Conservation (phyloP, 1,140 invertebrate species). For the Drosophila sproati region DNA sequence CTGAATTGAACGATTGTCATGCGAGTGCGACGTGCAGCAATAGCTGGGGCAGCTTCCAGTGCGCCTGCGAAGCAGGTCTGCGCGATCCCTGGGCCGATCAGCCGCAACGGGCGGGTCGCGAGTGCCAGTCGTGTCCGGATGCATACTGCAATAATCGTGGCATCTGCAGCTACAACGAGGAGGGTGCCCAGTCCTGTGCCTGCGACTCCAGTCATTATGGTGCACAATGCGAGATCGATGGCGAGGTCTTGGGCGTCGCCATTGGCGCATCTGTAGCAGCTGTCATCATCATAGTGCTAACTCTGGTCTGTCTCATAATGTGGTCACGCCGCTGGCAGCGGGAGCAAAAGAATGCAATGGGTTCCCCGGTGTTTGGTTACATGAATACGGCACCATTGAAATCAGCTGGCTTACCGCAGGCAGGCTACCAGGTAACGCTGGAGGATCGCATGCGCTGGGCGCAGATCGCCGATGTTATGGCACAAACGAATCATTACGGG, state of each 20-base stretch:
- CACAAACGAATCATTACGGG: conserved; percentile 92
- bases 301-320: conserved; percentile 93
- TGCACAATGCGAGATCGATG: conserved; percentile 94
- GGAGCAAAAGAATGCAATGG: conserved; percentile 91
- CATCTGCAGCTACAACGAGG: conserved; percentile 90
- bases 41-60: conserved; percentile 94
- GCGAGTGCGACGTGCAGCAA: conserved; percentile 94
- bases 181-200: conserved; percentile 91
- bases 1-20: conserved; percentile 96
- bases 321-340: conserved; percentile 96
- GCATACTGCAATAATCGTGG: conserved; percentile 93
- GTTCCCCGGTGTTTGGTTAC: conserved; percentile 93
- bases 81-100: conserved; percentile 89
- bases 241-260: conserved; percentile 95
- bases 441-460: conserved; percentile 93
- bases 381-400: conserved; percentile 91
- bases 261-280: conserved; percentile 95
- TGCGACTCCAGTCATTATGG: conserved; percentile 95
- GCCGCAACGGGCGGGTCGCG: conserved; percentile 88
- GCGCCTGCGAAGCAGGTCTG: conserved; percentile 92
- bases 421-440: conserved; percentile 89
- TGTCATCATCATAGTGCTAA: conserved; percentile 94
- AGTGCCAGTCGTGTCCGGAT: conserved; percentile 91
- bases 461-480: conserved; percentile 93
- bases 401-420: conserved; percentile 87